These are phyloP conservation scores for Pammene aurita DNA, from an alignment of 2,888 invertebrate genomes.

Conservation along the genomic window DNA sequence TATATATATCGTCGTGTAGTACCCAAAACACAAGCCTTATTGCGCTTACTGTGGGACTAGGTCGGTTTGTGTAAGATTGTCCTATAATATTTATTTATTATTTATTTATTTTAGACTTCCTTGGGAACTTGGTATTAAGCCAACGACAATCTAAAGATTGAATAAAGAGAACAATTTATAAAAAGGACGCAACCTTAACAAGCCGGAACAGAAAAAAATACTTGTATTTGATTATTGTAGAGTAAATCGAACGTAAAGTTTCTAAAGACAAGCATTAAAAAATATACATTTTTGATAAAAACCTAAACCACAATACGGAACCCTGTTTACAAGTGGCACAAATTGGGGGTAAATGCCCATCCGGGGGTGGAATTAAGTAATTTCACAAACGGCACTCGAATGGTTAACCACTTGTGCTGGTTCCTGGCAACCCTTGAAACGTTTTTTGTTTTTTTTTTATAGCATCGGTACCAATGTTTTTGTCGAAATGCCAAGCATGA, in stretches of 20 bases:
- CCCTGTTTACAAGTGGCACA: slow-evolving; percentile 46
- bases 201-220: too few species aligned
- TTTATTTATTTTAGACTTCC: too few species aligned
- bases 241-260: not conserved
- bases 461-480: slow-evolving; percentile 9
- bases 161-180: too few species aligned
- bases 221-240: not conserved
- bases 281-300: slow-evolving; percentile 2
- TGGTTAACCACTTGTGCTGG: slow-evolving; percentile 39
- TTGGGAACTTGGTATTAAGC: too few species aligned
- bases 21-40: too few species aligned
- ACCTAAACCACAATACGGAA: slow-evolving; percentile 38
- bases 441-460: slow-evolving; percentile 28
- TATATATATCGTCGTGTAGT: too few species aligned
- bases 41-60: too few species aligned
- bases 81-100: too few species aligned
- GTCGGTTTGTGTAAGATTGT: too few species aligned
- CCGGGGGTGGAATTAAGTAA: slow-evolving; percentile 50
- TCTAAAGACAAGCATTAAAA: not conserved
- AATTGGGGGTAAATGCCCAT: slow-evolving; percentile 59
- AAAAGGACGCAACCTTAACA: too few species aligned
- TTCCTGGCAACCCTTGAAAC: slow-evolving; percentile 36
- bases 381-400: slow-evolving; percentile 48
- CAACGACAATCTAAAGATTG: too few species aligned
- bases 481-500: slow-evolving; percentile 5